Evolutionary conservation across 2,797 vertebrate genomes (phyloP).

Genomic region (Chrysocyon brachyurus): DNA sequence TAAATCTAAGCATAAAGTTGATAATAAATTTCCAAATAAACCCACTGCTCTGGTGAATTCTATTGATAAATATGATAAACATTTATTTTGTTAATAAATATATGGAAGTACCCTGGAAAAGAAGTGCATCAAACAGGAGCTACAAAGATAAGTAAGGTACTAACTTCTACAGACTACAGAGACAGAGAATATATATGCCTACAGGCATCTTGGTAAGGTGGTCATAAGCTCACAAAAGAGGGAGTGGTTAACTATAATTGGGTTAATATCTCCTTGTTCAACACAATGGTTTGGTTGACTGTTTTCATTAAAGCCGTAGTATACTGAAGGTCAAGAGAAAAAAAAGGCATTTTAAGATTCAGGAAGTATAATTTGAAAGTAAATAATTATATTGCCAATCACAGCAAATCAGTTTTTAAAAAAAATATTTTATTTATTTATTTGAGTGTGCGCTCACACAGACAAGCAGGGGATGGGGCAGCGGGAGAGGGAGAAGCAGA

Average conservation of each 20-base stretch:
- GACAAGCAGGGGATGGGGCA: not conserved
- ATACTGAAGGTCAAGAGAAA: not conserved
- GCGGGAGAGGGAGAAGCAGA: not conserved
- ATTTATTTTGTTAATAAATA: constrained; percentile 30
- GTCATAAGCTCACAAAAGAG: not conserved
- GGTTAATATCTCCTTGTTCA: not conserved
- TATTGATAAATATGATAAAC: not conserved
- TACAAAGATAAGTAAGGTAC: not conserved
- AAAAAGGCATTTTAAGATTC: not conserved
- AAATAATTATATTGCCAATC: not conserved
- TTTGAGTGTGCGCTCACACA: not conserved
- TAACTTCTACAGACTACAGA: not conserved
- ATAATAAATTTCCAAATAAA: constrained; percentile 5
- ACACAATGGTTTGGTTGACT: not conserved
- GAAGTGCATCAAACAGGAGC: not conserved
- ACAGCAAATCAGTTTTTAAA: not conserved
- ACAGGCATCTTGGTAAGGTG: not conserved
- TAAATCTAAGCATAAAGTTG: constrained; percentile 11
- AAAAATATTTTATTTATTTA: not conserved
- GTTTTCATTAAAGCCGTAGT: not conserved
- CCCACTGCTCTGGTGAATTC: not conserved
- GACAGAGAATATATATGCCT: not conserved
- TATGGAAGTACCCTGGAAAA: not conserved
- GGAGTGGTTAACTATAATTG: not conserved
- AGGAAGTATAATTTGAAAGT: not conserved